Percentiles rank a stretch among this genome's conserved stretches.
These are phyloP conservation scores for Chlamydotis undulata DNA, from an alignment of 2,113 vertebrate species.

Conservation along the genomic window DNA sequence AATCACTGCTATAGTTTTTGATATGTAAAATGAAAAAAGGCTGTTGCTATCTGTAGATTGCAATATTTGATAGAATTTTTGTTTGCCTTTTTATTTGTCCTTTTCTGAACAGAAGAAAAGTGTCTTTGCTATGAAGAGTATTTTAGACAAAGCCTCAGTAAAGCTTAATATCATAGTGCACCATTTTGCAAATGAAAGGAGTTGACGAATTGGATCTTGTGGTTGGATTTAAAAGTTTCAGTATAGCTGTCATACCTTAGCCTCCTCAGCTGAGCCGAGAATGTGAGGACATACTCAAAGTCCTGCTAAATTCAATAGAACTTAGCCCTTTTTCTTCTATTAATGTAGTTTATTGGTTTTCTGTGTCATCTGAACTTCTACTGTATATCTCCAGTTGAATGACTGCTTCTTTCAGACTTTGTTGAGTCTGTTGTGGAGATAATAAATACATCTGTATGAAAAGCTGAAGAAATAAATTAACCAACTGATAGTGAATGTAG, in stretches of 20 bases:
- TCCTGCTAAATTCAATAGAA: background rate
- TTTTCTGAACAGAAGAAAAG: background rate
- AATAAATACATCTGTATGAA: background rate
- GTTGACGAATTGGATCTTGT: background rate
- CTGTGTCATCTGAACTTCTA: background rate
- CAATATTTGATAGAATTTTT: background rate
- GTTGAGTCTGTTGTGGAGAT: background rate
- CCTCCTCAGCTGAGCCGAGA: background rate
- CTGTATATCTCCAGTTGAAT: background rate
- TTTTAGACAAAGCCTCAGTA: background rate
- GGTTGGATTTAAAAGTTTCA: background rate
- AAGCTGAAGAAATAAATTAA: background rate
- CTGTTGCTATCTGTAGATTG: background rate
- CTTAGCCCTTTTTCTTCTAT: background rate
- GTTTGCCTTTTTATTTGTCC: background rate
- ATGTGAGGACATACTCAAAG: background rate
- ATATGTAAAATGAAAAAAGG: constrained; percentile 1
- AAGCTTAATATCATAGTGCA: background rate
- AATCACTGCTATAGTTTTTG: constrained; percentile 10
- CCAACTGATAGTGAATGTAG: background rate
- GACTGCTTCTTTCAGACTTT: background rate
- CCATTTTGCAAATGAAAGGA: rapidly evolving
- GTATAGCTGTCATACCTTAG: background rate
- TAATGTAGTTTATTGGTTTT: background rate
- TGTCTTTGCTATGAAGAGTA: background rate